Base-by-base conservation (phyloP, 2,113 vertebrate species). In the Halichoerus grypus region DNA sequence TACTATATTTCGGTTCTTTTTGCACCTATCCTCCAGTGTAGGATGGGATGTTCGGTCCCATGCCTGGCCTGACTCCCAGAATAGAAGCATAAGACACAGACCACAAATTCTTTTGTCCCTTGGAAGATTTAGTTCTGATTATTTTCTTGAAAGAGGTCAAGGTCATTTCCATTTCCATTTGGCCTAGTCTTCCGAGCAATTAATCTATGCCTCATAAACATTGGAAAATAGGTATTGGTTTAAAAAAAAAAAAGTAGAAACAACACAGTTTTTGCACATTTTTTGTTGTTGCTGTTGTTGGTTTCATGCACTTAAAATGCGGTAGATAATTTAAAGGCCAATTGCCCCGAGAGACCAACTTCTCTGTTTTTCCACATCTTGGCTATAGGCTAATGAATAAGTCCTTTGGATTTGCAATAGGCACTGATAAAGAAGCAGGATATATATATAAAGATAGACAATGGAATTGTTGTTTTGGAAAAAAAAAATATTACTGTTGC, bases 121-220 rank as follows among this genome's bases (percentile, higher is more conserved):
- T 36, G 4, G 9, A 4, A 53, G 72, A 24, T 49, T 96, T 42
- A 92, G 53, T 82, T 94, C 82, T 91, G 94, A 95, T 95, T 95
- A 31, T 67, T 63, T 65, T 61, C 57, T 96, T 91, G 21, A 82
- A 83, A 94, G 84, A 98, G 85, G 83, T 98, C 94, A 98, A 97
- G 81, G 96, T 98, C 96, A 97, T 96, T 49, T 98, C 77, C 85
- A 33, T 86, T 98, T 98, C 90, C 88, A 90, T 86, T 98, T 98
- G 97, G 92, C 88, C 91, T 97, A 91, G 55, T 97, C 57, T 94
- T 98, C 82, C 98, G 96, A 97, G 67, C 76, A 97, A 98, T 82
- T 97, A 98, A 98, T 98, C 94, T 97, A 8, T 97, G 90, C 98
- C 97, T 98, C 96, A 95, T 95, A 97, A 79, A 93, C 82, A 86